Evolutionary conservation across 2,113 vertebrate genomes (phyloP).

Genomic region (Gallinago paraguaiae): DNA sequence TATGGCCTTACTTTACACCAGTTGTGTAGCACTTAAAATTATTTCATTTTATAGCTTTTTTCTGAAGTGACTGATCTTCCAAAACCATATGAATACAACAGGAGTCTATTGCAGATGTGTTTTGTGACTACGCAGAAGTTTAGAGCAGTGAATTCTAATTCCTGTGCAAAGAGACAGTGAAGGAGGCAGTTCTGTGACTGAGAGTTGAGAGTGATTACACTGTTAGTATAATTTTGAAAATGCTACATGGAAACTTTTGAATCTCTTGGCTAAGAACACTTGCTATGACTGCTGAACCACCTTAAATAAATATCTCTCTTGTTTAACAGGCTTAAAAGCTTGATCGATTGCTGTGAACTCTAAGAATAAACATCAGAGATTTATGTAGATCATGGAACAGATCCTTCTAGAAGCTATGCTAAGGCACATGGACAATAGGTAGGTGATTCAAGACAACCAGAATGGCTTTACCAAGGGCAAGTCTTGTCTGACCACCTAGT

Average conservation of each 20-base stretch:
- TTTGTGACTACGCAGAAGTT: not conserved
- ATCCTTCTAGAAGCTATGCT: not conserved
- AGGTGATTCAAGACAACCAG: not conserved
- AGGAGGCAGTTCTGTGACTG: not conserved
- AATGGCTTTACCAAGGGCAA: not conserved
- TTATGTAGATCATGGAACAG: not conserved
- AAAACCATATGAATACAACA: not conserved
- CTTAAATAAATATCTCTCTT: not conserved
- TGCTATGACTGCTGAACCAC: not conserved
- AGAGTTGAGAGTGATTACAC: not conserved
- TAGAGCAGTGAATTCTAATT: not conserved
- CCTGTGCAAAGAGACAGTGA: not conserved
- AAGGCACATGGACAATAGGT: not conserved
- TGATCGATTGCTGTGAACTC: not conserved
- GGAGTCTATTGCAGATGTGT: not conserved
- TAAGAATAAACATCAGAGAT: not conserved
- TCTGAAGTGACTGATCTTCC: not conserved
- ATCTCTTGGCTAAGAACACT: accelerated
- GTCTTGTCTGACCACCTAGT: not conserved
- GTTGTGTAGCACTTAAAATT: not conserved
- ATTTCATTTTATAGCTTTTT: not conserved
- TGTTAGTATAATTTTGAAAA: not conserved
- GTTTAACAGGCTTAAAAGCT: not conserved
- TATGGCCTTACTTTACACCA: not conserved
- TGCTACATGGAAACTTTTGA: not conserved